phyloP scores from a whole-genome alignment of 2,797 vertebrate genomes.

The Lepus townsendii region DNA sequence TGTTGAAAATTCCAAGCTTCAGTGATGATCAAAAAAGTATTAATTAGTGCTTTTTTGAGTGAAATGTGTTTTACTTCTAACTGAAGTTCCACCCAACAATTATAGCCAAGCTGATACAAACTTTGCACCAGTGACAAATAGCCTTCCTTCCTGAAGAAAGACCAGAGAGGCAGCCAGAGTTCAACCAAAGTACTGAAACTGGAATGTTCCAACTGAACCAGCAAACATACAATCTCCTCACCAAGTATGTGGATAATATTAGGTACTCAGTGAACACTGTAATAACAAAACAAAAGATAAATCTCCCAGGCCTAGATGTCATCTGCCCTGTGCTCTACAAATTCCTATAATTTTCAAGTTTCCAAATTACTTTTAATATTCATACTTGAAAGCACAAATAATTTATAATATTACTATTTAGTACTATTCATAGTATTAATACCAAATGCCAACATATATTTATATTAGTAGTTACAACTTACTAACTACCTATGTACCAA shows the following conservation, averaged over 20 bases:
- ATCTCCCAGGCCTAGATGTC: not conserved
- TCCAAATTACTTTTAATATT: not conserved
- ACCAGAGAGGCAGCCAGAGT: not conserved
- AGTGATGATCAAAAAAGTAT: constrained; percentile 25
- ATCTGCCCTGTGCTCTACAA: not conserved
- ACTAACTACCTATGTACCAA: not conserved
- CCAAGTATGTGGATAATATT: not conserved
- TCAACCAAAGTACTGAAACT: not conserved
- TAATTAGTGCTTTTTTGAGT: constrained; percentile 14
- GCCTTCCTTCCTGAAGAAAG: constrained; percentile 1
- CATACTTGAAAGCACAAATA: constrained; percentile 12
- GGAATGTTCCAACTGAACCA: not conserved
- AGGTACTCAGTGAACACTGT: not conserved
- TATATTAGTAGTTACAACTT: constrained; percentile 4
- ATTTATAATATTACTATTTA: constrained; percentile 10
- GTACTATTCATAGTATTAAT: not conserved
- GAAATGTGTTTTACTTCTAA: not conserved
- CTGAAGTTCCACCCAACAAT: constrained; percentile 35
- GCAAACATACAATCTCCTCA: not conserved
- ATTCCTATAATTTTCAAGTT: not conserved
- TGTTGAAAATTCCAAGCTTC: not conserved
- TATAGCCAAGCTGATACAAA: constrained; percentile 15
- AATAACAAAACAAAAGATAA: not conserved
- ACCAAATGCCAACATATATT: not conserved
- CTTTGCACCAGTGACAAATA: constrained; percentile 20